Percentiles rank a stretch among this genome's conserved stretches.
phyloP scores from a whole-genome alignment of 2,113 vertebrate genomes.

The Monarcha castaneiventris region DNA sequence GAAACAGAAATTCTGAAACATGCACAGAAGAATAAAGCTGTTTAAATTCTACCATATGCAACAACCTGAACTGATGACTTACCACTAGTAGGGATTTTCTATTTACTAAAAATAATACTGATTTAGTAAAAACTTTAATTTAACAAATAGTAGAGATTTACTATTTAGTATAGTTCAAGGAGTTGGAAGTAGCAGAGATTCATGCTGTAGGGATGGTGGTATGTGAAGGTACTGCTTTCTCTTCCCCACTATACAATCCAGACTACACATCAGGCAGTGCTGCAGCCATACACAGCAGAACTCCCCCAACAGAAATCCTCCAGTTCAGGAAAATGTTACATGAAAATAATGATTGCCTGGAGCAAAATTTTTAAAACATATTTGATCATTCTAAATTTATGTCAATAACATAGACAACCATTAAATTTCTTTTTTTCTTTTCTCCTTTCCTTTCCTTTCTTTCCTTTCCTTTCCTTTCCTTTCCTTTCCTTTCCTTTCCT shows the following conservation, averaged over 20 bases:
- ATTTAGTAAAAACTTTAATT: neutral
- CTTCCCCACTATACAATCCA: neutral
- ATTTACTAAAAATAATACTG: neutral
- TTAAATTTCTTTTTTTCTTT: neutral
- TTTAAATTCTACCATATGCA: neutral
- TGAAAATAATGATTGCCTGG: neutral
- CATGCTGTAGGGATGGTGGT: neutral
- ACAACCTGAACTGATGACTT: neutral
- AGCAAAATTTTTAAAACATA: neutral
- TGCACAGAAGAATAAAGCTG: neutral
- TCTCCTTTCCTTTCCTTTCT: no score
- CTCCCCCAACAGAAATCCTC: neutral
- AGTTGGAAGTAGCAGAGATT: neutral
- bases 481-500: fast-evolving
- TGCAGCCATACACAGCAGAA: neutral
- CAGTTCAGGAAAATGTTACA: neutral
- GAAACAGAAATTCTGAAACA: neutral
- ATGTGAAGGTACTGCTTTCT: neutral
- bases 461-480: no score
- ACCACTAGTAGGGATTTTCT: neutral
- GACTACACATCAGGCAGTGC: neutral
- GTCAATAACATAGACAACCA: neutral
- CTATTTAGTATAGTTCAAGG: neutral
- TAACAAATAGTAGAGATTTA: neutral
- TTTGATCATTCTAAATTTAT: neutral